Evolutionary conservation across 2,888 invertebrate genomes (phyloP), one percentile per base, ranked within the genome.

Genomic region (Drosophila subquinaria): DNA sequence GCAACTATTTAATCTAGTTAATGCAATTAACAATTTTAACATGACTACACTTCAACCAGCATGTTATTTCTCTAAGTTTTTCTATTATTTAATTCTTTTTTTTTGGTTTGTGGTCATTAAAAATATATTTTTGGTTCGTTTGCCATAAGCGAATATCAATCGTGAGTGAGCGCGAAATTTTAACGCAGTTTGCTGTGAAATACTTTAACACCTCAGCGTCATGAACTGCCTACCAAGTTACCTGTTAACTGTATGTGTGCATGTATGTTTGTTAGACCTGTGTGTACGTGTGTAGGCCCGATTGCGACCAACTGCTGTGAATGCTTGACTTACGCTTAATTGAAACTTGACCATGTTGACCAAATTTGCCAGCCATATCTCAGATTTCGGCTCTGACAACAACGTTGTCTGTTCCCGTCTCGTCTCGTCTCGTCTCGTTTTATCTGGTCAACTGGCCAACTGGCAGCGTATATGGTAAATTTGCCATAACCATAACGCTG

Each of bases 21-120:
- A 92, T 92, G 88, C 90, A 91, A 91, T 92, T 92, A 92, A 90
- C 84, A 86, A 87, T 85, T 83, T 87, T 89, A 84, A 89, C 89
- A 90, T 89, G 91, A 91, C 90, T 90, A 78, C 81, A 75, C 75
- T 82, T 79, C 81, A 73, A 76, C 72, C 81, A 77, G 85, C 88
- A 81, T 90, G 78, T 67, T 63, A 33, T 53, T 53, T 38, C 38
- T 74, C 61, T 59, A 65, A 27, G 17, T 65, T 43, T 48, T 53
- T 51, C 42, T 48, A 36, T 47, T 63, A 35, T 45, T 45, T 64
- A 17, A 50, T 45, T 17, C 47, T 40, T 6, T 15, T 33, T 50
- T 13, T 13, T 45, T 17, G 45, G 1, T 62, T 64, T 59, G 57
- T 65, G 59, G 56, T 79, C 75, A 79, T 86, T 69, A 66, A 73